A percentile compares a stretch with the other conserved stretches of the same genome.
Conservation (phyloP, 2,888 invertebrate genomes). For the Chloroclysta siterata region DNA sequence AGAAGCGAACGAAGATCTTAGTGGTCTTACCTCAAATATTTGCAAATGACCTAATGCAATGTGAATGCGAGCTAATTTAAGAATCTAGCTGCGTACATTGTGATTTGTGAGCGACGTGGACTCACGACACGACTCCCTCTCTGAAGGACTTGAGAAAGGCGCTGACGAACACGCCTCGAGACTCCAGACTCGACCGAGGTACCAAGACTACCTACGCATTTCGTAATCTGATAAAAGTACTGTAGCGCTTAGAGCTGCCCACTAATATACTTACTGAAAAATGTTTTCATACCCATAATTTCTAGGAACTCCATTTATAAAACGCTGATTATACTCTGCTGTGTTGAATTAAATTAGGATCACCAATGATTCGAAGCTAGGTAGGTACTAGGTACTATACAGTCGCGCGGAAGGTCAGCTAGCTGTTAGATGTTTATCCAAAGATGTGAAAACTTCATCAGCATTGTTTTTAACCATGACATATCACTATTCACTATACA, state of each 20-base stretch:
- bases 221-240: not conserved
- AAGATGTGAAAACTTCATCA: not conserved
- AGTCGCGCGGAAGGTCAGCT: not conserved
- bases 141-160: not conserved
- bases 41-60: not conserved
- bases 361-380: not conserved
- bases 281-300: not conserved
- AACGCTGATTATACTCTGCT: not conserved
- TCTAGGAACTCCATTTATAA: not conserved
- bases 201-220: not conserved
- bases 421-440: not conserved
- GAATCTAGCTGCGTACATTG: not conserved
- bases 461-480: constrained; percentile 20
- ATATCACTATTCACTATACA: not conserved
- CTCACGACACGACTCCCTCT: not conserved
- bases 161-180: not conserved
- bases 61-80: not conserved
- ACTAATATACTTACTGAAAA: too few species aligned
- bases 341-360: not conserved
- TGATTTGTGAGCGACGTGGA: not conserved
- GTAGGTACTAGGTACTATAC: too few species aligned
- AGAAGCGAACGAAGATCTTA: too few species aligned
- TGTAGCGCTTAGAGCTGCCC: too few species aligned
- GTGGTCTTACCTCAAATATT: not conserved
- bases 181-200: not conserved